Evolutionary conservation across 2,888 invertebrate species (phyloP), one percentile per base, ranked within the genome.

Genomic region (Apodemia hepburni): DNA sequence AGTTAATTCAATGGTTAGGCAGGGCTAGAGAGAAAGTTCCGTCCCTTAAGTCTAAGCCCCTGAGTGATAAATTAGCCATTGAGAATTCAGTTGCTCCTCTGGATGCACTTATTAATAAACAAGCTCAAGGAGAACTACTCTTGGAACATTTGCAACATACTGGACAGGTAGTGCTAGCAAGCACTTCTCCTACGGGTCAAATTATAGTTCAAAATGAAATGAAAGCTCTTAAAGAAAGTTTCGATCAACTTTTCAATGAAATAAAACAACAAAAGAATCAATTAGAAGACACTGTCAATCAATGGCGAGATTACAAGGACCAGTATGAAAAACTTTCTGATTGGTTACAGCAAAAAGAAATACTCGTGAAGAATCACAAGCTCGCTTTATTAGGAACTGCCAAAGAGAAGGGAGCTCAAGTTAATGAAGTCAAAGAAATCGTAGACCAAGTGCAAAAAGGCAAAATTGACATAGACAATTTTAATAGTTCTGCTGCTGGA

Each of bases 301-400:
- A 97, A 75, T 97, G 97, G 96, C 93, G 97, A 63, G 96, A 97
- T 66, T 98, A 97, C 85, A 98, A 98, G 82, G 98, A 98, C 76
- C 98, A 98, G 82, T 97, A 97, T 76, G 98, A 98, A 80, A 93
- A 97, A 66, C 86, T 98, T 17, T 97, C 97, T 61, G 98, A 98
- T 80, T 98, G 98, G 98, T 83, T 98, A 38, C 98, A 98, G 76
- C 97, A 98, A 81, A 97, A 97, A 75, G 97, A 98, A 74, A 97
- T 97, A 73, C 93, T 97, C 9, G 96, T 97, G 12, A 98, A 98
- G 80, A 97, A 97, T 64, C 97, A 98, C 74, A 98, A 98, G 82
- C 94, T 97, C 29, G 95, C 96, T 27, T 87, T 97, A 12, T 92
- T 96, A 29, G 94, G 97, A 3, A 96, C 95, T 63, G 92, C 97